These are phyloP conservation scores for Selene dorsalis DNA, from an alignment of 2,797 vertebrate genomes.

Conservation along the genomic window DNA sequence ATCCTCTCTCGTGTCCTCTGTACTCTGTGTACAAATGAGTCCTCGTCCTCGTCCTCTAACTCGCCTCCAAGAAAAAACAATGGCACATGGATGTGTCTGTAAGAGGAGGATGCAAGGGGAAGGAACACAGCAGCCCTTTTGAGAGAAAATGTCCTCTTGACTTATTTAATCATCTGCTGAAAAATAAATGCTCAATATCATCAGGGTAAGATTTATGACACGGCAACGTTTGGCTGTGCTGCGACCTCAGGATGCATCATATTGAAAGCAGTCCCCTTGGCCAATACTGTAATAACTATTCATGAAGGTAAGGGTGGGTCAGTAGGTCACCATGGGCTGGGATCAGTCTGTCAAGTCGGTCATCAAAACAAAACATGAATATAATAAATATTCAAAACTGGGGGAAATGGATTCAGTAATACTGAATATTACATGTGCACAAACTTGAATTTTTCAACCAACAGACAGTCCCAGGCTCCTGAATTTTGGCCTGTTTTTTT, in stretches of 20 bases:
- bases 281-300: constrained; percentile 46
- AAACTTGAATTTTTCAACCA: not conserved
- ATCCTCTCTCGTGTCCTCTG: constrained; percentile 48
- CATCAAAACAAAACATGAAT: constrained; percentile 14
- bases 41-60: constrained; percentile 61
- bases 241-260: constrained; percentile 36
- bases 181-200: constrained; percentile 7
- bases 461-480: not conserved
- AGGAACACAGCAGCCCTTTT: not conserved
- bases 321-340: constrained; percentile 20
- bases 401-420: not conserved
- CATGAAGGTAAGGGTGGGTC: constrained; percentile 33
- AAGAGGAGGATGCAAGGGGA: constrained; percentile 9
- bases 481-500: not conserved
- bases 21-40: constrained; percentile 60
- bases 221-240: constrained; percentile 14
- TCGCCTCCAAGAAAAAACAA: constrained; percentile 39
- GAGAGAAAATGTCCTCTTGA: not conserved
- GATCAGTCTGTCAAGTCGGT: constrained; percentile 24
- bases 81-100: constrained; percentile 5
- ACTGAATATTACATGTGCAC: not conserved
- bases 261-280: constrained; percentile 27
- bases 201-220: constrained; percentile 13
- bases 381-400: constrained; percentile 21
- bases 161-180: constrained; percentile 6